These are phyloP conservation scores for Drosophila littoralis DNA, from an alignment of 1,140 invertebrate species.

Conservation along the genomic window DNA sequence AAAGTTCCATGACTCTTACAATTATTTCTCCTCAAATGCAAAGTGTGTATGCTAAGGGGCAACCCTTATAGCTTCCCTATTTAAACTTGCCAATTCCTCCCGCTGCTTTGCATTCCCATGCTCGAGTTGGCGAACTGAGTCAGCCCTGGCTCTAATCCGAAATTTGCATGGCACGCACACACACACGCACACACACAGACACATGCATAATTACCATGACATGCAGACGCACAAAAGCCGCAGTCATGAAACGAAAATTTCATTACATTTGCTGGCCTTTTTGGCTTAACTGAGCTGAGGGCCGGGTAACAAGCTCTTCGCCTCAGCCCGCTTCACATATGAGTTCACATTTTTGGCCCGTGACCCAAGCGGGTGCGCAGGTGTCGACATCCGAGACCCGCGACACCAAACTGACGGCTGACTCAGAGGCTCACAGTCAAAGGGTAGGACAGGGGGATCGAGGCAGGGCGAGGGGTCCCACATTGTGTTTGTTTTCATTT, in stretches of 20 bases:
- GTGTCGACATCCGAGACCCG: slow-evolving; percentile 63
- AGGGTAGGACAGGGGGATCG: neutral
- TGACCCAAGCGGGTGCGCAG: slow-evolving; percentile 70
- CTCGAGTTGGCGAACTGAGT: neutral
- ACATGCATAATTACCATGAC: slow-evolving; percentile 69
- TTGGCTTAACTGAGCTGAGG: slow-evolving; percentile 21
- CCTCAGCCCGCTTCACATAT: slow-evolving; percentile 55
- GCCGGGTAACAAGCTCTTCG: slow-evolving; percentile 5
- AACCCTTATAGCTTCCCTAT: neutral
- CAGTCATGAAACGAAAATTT: slow-evolving; percentile 59
- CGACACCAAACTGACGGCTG: slow-evolving; percentile 40
- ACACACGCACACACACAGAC: neutral
- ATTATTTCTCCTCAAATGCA: too few relatives aligned
- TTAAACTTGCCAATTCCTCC: neutral
- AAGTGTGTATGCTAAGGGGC: too few relatives aligned
- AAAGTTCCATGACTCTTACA: too few relatives aligned
- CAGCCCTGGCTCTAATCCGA: slow-evolving; percentile 3
- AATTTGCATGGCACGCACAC: slow-evolving; percentile 29
- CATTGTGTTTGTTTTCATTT: slow-evolving; percentile 71
- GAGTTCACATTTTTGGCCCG: slow-evolving; percentile 80
- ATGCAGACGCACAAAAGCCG: slow-evolving; percentile 59
- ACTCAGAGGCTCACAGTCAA: slow-evolving; percentile 40
- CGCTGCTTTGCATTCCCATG: slow-evolving; percentile 12
- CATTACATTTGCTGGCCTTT: slow-evolving; percentile 64
- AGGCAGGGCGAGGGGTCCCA: slow-evolving; percentile 19